These are phyloP conservation scores for Littorina saxatilis DNA, from an alignment of 1,140 invertebrate species.

Conservation along the genomic window DNA sequence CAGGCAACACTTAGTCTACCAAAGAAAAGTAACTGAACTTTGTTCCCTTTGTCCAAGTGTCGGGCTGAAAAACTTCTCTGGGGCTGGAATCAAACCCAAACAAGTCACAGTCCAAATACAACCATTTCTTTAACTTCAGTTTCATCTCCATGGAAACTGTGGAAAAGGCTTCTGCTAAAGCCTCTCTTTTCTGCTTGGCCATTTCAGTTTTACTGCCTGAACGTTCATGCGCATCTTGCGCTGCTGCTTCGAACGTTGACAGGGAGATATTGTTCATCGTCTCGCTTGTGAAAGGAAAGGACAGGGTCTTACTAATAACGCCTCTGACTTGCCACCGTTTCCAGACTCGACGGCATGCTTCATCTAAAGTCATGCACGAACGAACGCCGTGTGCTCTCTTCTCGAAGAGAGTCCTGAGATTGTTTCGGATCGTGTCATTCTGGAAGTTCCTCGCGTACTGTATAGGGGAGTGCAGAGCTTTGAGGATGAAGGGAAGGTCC, in stretches of 20 bases:
- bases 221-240: constrained; percentile 11
- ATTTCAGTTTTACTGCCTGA: not conserved
- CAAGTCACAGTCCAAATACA: not conserved
- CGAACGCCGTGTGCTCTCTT: constrained; percentile 44
- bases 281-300: constrained; percentile 49
- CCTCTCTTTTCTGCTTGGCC: constrained; percentile 32
- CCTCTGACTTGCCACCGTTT: constrained; percentile 65
- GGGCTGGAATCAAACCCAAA: not conserved
- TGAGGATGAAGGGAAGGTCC: constrained; percentile 20
- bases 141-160: not conserved
- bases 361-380: constrained; percentile 33
- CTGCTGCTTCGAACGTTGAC: constrained; percentile 11
- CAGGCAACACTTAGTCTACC: too few relatives aligned
- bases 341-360: constrained; percentile 60
- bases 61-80: not conserved
- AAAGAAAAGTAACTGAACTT: too few relatives aligned
- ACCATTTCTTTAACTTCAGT: not conserved
- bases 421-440: constrained; percentile 55
- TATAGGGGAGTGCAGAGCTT: constrained; percentile 52
- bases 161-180: constrained; percentile 34
- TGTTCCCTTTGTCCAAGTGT: too few relatives aligned
- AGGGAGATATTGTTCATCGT: constrained; percentile 30
- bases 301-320: constrained; percentile 55
- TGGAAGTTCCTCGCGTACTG: constrained; percentile 54
- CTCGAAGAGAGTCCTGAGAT: constrained; percentile 54